Percentiles rank a stretch among this genome's conserved stretches.
These are phyloP conservation scores for Perca schrenkii DNA, from an alignment of 2,113 vertebrate genomes.

Conservation along the genomic window DNA sequence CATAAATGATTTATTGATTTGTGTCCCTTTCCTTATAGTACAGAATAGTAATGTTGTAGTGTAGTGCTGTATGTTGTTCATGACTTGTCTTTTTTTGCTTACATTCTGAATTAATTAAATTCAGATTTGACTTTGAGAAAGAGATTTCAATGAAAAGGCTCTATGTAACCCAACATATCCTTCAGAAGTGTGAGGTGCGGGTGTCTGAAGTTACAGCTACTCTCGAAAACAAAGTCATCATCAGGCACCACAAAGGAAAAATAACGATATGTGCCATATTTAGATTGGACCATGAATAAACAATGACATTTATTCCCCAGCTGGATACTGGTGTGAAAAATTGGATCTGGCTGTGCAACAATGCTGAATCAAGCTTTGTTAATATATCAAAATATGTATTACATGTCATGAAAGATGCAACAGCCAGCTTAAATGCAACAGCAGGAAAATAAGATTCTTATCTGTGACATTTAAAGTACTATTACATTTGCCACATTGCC, in stretches of 20 bases:
- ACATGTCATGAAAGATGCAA: slow-evolving; percentile 70
- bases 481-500: neutral
- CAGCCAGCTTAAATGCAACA: slow-evolving; percentile 31
- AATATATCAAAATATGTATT: slow-evolving; percentile 74
- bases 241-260: slow-evolving; percentile 20
- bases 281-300: slow-evolving; percentile 67
- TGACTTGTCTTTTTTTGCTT: neutral
- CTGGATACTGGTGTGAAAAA: slow-evolving; percentile 54
- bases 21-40: neutral
- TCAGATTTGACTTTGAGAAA: neutral
- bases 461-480: slow-evolving; percentile 34
- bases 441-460: slow-evolving; percentile 23
- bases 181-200: neutral
- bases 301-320: slow-evolving; percentile 64
- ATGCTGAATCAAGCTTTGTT: slow-evolving; percentile 60
- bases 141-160: neutral
- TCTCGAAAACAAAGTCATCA: slow-evolving; percentile 38
- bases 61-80: neutral
- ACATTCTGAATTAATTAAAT: neutral
- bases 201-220: neutral
- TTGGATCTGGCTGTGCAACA: slow-evolving; percentile 43
- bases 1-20: neutral
- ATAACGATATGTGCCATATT: slow-evolving; percentile 34
- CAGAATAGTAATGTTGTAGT: neutral
- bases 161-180: accelerated